Evolutionary conservation across 2,797 vertebrate species (phyloP), one percentile per base, ranked within the genome.

Genomic region (Erethizon dorsatum): DNA sequence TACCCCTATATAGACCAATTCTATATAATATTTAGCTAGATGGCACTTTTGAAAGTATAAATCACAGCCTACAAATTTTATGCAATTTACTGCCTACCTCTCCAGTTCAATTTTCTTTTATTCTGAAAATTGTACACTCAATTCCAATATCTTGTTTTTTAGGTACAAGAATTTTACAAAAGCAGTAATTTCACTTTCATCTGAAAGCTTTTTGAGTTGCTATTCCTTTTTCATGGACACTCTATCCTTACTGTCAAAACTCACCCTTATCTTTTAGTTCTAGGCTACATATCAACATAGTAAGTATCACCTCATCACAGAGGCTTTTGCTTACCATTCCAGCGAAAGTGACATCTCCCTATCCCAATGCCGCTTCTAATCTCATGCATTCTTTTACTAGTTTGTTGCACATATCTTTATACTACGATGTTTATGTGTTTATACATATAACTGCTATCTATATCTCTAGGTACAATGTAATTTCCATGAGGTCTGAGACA

Each of bases 31-130:
- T 14, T 14, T 87, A 54, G 71, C 12, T 9, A 73, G 37, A 37
- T 52, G 22, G 31, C 22, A 94, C 47, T 84, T 92, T 31, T 33
- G 2, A 92, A 90, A 90, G 57, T 41, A 56, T 87, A 94, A 96
- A 80, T 69, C 69, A 83, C 41, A 95, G 83, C 3, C 54, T 91
- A 47, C 2, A 90, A 87, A 17, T 22, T 63, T 52, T 83, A 56
- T 83, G 28, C 9, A 90, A 45, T 90, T 78, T 73, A 90, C 2
- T n/a, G 8, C 31, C 24, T 78, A 61, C 8, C 3, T 79, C 9
- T 87, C 31, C 0, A 13, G 47, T 31, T 26, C 28, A 26, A 54
- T 87, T 90, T 88, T 50, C 26, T 79, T 80, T 91, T 82, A 31
- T 54, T 69, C 14, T 50, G 47, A 77, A 95, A 88, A 67, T 22